Percentiles rank a stretch among this genome's conserved stretches.
These are phyloP conservation scores for Drosophila oshimai DNA, from an alignment of 1,140 invertebrate species.

Conservation along the genomic window DNA sequence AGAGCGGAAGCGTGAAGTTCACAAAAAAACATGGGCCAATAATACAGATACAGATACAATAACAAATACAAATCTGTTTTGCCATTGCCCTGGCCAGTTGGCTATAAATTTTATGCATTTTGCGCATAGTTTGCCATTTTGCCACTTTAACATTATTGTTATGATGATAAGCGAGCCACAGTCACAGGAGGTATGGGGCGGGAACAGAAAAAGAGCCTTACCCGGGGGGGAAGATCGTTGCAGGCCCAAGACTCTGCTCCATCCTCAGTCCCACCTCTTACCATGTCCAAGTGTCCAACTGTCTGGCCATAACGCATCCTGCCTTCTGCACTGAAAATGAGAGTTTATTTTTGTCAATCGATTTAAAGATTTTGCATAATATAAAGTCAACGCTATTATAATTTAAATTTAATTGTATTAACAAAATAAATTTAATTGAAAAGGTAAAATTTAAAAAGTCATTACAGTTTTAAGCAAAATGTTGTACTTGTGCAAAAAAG, in stretches of 20 bases:
- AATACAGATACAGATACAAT: conserved; percentile 52
- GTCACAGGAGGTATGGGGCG: conserved; percentile 36
- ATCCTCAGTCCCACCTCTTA: neutral
- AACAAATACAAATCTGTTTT: conserved; percentile 55
- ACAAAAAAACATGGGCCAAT: conserved; percentile 25
- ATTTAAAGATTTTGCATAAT: neutral
- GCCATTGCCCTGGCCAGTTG: conserved; percentile 27
- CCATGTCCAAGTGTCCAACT: conserved; percentile 40
- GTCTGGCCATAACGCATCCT: conserved; percentile 53
- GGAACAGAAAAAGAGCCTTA: conserved; percentile 3
- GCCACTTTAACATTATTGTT: conserved; percentile 82
- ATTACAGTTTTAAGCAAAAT: no score
- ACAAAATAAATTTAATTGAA: no score
- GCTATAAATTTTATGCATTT: conserved; percentile 77
- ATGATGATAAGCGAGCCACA: conserved; percentile 78
- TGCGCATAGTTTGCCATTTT: conserved; percentile 79
- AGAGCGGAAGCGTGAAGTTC: conserved; percentile 41
- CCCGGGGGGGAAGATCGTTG: conserved; percentile 21
- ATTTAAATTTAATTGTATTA: neutral
- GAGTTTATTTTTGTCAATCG: neutral
- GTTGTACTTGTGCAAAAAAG: no score
- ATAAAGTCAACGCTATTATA: no score
- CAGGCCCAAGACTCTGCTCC: conserved; percentile 9
- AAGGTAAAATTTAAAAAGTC: no score
- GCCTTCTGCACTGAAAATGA: conserved; percentile 17